Percentiles rank a stretch among this genome's conserved stretches.
Conservation (phyloP, 2,888 invertebrate genomes). For the Hanleya hanleyi region DNA sequence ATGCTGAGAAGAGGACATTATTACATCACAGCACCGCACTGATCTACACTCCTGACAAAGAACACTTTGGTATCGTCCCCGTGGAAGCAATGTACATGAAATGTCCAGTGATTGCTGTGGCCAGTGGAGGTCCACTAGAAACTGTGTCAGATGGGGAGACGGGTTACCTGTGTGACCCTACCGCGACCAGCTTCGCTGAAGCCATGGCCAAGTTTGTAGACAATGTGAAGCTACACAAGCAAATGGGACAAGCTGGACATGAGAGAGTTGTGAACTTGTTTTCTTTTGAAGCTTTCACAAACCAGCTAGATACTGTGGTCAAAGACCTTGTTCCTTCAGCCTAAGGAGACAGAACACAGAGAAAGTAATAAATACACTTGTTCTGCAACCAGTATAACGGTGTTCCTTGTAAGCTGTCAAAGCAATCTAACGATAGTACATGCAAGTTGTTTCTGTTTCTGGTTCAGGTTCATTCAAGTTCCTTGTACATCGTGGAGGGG, state of each 20-base stretch:
- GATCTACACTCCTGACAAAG: constrained; percentile 95
- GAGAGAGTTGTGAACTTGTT: constrained; percentile 85
- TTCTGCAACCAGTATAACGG: no score
- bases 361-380: no score
- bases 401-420: no score
- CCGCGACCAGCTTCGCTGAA: constrained; percentile 82
- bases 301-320: constrained; percentile 60
- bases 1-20: constrained; percentile 87
- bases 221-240: constrained; percentile 78
- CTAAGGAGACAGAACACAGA: no score
- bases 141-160: constrained; percentile 79
- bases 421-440: no score
- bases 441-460: no score
- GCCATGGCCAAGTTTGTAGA: constrained; percentile 83
- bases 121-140: constrained; percentile 96
- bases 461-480: no score
- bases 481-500: no score
- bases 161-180: constrained; percentile 75
- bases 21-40: constrained; percentile 85
- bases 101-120: constrained; percentile 95
- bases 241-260: constrained; percentile 84
- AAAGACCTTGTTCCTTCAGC: constrained; percentile 18
- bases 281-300: constrained; percentile 86
- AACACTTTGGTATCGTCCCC: constrained; percentile 99
- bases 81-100: constrained; percentile 97